A percentile compares a stretch with the other conserved stretches of the same genome.
Conservation (phyloP, 2,113 vertebrate species). For the Barnardius zonarius region DNA sequence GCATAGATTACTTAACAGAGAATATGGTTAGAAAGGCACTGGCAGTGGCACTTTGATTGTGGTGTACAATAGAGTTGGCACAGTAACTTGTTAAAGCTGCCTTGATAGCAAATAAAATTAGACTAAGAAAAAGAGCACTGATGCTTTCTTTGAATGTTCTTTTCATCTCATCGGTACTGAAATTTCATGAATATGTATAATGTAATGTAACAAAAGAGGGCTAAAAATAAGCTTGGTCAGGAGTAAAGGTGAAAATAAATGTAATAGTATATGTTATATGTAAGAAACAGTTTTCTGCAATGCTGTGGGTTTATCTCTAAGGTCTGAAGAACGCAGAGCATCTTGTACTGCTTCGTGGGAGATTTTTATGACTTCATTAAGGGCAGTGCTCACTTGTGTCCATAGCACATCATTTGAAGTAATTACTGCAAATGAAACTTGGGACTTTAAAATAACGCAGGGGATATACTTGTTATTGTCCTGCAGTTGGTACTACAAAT, state of each 20-base stretch:
- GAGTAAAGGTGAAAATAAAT: slow-evolving; percentile 43
- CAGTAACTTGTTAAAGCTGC: neutral
- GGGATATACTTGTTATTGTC: neutral
- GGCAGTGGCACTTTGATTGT: neutral
- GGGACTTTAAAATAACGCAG: neutral
- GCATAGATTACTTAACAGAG: neutral
- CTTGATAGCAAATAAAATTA: neutral
- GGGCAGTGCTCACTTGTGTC: neutral
- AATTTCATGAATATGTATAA: slow-evolving; percentile 19
- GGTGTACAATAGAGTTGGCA: neutral
- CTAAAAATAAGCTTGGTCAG: slow-evolving; percentile 36
- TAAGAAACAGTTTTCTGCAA: neutral
- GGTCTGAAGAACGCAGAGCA: slow-evolving; percentile 2
- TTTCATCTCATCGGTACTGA: neutral
- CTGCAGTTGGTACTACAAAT: neutral
- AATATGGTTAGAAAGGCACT: neutral
- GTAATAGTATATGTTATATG: neutral
- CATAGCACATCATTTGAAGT: slow-evolving; percentile 7
- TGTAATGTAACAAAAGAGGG: neutral
- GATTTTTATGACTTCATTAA: slow-evolving; percentile 33
- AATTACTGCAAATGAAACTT: slow-evolving; percentile 23
- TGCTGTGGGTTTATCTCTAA: neutral
- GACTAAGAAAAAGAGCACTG: neutral
- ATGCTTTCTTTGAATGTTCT: neutral
- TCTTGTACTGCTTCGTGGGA: neutral